These are phyloP conservation scores for Phaethon lepturus DNA, from an alignment of 2,113 vertebrate genomes.

Conservation along the genomic window DNA sequence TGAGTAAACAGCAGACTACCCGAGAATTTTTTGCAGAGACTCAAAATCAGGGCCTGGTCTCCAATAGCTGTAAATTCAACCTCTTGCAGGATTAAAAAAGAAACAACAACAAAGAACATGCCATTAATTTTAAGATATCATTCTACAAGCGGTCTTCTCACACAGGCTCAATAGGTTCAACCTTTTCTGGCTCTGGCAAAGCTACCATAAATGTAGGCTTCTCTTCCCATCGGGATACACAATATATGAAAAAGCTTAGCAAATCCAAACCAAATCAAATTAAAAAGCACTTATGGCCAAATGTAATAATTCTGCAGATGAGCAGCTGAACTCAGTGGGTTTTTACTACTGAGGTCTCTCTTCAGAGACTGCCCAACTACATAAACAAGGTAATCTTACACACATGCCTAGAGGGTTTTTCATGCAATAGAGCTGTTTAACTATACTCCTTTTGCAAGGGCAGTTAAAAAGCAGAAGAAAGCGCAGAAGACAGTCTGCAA, in stretches of 20 bases:
- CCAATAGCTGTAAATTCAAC: neutral
- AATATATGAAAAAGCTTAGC: neutral
- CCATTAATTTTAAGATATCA: neutral
- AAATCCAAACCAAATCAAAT: neutral
- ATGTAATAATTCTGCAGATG: neutral
- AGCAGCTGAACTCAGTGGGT: accelerated
- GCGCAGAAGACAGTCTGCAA: neutral
- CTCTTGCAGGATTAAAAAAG: neutral
- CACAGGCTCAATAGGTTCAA: neutral
- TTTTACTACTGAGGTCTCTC: neutral
- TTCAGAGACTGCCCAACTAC: neutral
- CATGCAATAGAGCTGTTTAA: neutral
- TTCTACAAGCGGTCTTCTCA: neutral
- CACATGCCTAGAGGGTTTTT: neutral
- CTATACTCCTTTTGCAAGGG: neutral
- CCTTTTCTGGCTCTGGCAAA: neutral
- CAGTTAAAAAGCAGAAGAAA: neutral
- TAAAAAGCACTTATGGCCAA: neutral
- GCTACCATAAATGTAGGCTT: neutral
- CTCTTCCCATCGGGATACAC: neutral
- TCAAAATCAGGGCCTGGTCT: neutral
- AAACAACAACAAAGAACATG: neutral
- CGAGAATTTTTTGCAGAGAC: neutral
- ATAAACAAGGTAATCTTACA: neutral
- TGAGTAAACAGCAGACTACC: neutral